Evolutionary conservation across 2,797 vertebrate species (phyloP).

Genomic region (Pangasius krempfi): DNA sequence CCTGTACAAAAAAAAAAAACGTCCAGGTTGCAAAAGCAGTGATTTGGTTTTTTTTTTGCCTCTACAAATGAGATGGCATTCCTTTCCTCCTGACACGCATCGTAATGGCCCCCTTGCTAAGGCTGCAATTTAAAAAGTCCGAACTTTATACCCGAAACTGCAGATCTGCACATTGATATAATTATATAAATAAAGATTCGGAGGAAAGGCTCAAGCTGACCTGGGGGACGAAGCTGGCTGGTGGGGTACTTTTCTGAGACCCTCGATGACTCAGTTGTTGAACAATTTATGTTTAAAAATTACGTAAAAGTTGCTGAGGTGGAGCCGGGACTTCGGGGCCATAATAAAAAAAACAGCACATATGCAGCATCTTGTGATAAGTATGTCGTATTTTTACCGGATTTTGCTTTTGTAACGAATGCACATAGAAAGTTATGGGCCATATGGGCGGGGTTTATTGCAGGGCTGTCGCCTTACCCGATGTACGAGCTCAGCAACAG

Average conservation of each 20-base stretch:
- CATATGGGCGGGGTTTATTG: background rate
- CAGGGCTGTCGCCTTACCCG: background rate
- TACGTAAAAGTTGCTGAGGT: conserved; percentile 1
- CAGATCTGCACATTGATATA: conserved; percentile 60
- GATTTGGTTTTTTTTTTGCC: conserved; percentile 9
- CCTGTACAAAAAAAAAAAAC: background rate
- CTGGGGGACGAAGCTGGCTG: background rate
- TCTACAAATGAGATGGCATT: conserved; percentile 41
- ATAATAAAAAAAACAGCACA: background rate
- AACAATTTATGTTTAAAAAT: conserved; percentile 23
- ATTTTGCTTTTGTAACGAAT: background rate
- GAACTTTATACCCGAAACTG: conserved; percentile 59
- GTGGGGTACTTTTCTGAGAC: conserved; percentile 3
- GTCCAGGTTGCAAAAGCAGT: conserved; percentile 34
- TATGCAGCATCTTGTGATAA: background rate
- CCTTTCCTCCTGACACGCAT: conserved; percentile 24
- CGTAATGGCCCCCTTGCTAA: conserved; percentile 61
- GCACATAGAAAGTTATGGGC: too few species aligned
- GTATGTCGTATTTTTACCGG: background rate
- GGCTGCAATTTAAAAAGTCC: conserved; percentile 51
- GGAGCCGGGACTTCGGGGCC: conserved; percentile 9
- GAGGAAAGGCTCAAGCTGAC: conserved; percentile 30
- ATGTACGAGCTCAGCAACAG: background rate
- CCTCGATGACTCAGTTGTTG: background rate
- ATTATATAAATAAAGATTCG: conserved; percentile 59